Conservation (phyloP, 2,888 invertebrate genomes). For the Taenaris catops region DNA sequence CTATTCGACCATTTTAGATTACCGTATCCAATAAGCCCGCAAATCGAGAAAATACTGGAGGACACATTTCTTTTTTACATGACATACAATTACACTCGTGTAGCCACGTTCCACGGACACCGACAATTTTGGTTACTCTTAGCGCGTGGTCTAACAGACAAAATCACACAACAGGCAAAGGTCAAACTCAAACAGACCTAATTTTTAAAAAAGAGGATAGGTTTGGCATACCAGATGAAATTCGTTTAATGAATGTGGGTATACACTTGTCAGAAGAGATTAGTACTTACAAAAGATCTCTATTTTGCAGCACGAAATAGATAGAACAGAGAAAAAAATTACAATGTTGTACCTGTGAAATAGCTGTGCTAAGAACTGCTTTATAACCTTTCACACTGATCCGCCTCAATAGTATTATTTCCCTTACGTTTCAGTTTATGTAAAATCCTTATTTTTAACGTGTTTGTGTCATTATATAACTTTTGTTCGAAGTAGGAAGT, state of each 20-base stretch:
- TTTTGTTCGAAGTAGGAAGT: slow-evolving; percentile 20
- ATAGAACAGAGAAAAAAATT: slow-evolving; percentile 24
- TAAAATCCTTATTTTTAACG: slow-evolving; percentile 23
- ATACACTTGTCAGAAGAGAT: slow-evolving; percentile 24
- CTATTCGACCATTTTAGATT: slow-evolving; percentile 26
- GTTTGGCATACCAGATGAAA: slow-evolving; percentile 26
- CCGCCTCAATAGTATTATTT: slow-evolving; percentile 17
- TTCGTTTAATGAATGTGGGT: slow-evolving; percentile 25
- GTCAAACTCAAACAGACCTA: slow-evolving; percentile 5
- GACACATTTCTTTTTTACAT: slow-evolving; percentile 33
- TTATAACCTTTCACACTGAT: slow-evolving; percentile 16
- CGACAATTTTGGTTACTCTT: slow-evolving; percentile 26
- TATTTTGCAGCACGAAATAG: slow-evolving; percentile 24
- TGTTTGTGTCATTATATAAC: slow-evolving; percentile 24
- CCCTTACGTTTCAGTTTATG: slow-evolving; percentile 20
- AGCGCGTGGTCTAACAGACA: slow-evolving; percentile 15
- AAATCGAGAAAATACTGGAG: slow-evolving; percentile 36
- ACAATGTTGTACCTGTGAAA: slow-evolving; percentile 18
- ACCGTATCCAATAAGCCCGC: slow-evolving; percentile 33
- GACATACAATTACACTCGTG: slow-evolving; percentile 23
- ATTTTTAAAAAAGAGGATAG: slow-evolving; percentile 19
- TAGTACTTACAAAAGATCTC: slow-evolving; percentile 21
- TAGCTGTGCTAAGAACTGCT: slow-evolving; percentile 20
- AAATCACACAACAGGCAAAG: slow-evolving; percentile 7
- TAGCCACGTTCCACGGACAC: slow-evolving; percentile 16